Base-by-base conservation (phyloP, 2,113 vertebrate species). In the Tupaia tana region DNA sequence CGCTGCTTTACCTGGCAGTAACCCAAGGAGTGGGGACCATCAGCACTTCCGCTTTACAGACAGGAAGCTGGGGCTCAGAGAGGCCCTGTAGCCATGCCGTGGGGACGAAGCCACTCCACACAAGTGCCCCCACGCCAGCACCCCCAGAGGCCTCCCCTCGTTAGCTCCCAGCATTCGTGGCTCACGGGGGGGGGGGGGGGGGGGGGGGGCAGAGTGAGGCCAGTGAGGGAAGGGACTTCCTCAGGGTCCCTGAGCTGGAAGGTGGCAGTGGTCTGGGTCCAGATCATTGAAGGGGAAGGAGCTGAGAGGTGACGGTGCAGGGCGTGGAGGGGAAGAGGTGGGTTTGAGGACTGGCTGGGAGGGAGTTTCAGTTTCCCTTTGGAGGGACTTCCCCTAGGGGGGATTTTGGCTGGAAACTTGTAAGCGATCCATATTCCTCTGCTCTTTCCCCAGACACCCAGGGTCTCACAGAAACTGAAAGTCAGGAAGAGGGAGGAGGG, bases 371-470 rank as follows among this genome's bases (percentile, higher is more conserved):
- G 91, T 96, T 98, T 97, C 84, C 31, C 88, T 91, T 89, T 22
- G 92, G 71, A 97, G 97, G 97, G 95, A 98, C 88, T 98, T 98
- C 83, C 96, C 96, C 52, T 24, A 25, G 14, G 84, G 98, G 98
- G 97, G 91, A 95, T 96, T 98, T 98, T 96, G 96, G 80, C 0
- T 93, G 98, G 98, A 91, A 98, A 98, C 85, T 98, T 94, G 95
- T 90, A 74, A 97, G 19, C 74, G 95, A 87, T 84, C 96, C 95
- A 3, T 15, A 43, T 63, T 73, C 4, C 24, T 22, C 31, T 25
- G 7, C 52, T 66, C 89, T 89, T 95, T 94, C 89, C 90, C 74
- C 59, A 61, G 91, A 31, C 58, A 78, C 75, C 56, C 69, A 59
- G 84, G 79, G 81, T 83, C 89, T 81, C 75, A 96, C 83, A 95